Conservation (phyloP, 2,113 vertebrate genomes). For the Larimichthys crocea region DNA sequence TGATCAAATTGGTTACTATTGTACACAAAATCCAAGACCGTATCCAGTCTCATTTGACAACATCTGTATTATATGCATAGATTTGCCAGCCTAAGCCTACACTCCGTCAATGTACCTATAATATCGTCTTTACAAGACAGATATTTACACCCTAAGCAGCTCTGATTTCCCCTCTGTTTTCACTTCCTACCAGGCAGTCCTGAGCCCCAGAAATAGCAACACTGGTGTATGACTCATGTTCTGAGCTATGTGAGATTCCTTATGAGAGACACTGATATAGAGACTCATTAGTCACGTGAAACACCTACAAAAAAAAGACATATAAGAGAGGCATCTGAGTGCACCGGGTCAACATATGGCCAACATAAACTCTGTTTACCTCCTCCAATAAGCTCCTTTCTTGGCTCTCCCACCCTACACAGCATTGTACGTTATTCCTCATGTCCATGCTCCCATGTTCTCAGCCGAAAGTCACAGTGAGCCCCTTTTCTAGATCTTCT, state of each 20-base stretch:
- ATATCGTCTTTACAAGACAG: slow-evolving; percentile 21
- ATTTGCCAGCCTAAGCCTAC: not conserved
- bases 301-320: slow-evolving; percentile 6
- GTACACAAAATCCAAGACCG: not conserved
- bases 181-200: slow-evolving; percentile 55
- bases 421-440: not conserved
- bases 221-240: slow-evolving; percentile 75
- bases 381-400: slow-evolving; percentile 8
- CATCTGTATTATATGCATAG: not conserved
- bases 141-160: slow-evolving; percentile 62
- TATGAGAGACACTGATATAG: slow-evolving; percentile 48
- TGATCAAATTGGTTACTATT: too few species aligned
- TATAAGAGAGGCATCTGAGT: not conserved
- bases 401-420: not conserved
- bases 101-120: not conserved
- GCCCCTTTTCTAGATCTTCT: slow-evolving; percentile 17
- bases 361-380: not conserved
- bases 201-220: slow-evolving; percentile 76
- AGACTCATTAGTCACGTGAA: slow-evolving; percentile 54
- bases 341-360: slow-evolving; percentile 3
- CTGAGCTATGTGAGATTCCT: slow-evolving; percentile 38
- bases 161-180: slow-evolving; percentile 37
- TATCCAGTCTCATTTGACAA: not conserved
- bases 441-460: slow-evolving; percentile 1
- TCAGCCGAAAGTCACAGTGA: slow-evolving; percentile 2